Percentiles rank a stretch among this genome's conserved stretches.
Conservation (phyloP, 2,113 vertebrate genomes). For the Corydoras sp. region DNA sequence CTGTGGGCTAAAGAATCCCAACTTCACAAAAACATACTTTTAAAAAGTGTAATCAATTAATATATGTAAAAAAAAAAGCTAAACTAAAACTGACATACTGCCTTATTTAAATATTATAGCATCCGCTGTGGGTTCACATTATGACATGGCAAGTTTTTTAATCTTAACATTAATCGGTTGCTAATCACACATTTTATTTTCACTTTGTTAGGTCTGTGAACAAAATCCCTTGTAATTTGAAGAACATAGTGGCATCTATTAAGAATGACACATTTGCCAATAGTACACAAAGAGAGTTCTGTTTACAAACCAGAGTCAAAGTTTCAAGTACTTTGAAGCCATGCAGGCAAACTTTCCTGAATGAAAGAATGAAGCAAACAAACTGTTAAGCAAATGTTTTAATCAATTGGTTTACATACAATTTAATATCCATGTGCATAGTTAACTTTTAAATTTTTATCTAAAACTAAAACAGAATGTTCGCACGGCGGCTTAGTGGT, state of each 20-base stretch:
- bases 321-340: conserved; percentile 20
- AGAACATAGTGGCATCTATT: conserved; percentile 20
- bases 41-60: conserved; percentile 2
- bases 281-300: conserved; percentile 18
- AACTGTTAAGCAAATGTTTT: conserved; percentile 7
- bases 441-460: too few relatives aligned
- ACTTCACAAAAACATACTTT: background rate
- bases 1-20: conserved; percentile 3
- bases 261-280: conserved; percentile 12
- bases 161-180: conserved; percentile 17
- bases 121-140: conserved; percentile 5
- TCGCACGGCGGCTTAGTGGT: too few relatives aligned
- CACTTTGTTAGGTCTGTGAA: background rate
- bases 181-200: conserved; percentile 27
- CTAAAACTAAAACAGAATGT: background rate
- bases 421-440: too few relatives aligned
- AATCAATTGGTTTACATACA: conserved; percentile 1
- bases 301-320: conserved; percentile 12
- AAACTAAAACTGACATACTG: background rate
- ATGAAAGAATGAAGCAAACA: conserved; percentile 39
- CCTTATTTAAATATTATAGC: too few relatives aligned
- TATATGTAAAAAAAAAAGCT: conserved; percentile 13
- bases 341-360: background rate
- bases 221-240: conserved; percentile 19
- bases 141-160: background rate